Conservation (phyloP, 2,888 invertebrate species). For the Xanthia icteritia region DNA sequence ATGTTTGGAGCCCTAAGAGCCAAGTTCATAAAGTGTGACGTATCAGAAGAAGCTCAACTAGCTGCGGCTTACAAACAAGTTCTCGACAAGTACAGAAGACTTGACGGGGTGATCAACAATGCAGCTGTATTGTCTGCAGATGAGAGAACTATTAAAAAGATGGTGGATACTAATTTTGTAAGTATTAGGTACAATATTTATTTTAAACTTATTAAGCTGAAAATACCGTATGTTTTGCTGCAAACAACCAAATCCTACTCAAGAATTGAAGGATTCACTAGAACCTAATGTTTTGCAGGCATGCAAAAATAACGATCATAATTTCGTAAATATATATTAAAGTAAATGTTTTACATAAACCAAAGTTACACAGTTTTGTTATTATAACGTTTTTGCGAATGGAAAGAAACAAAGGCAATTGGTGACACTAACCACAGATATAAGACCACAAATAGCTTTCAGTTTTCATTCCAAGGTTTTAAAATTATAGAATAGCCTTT, state of each 20-base stretch:
- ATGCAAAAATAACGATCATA: not conserved
- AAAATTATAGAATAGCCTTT: too few relatives aligned
- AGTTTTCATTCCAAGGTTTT: too few relatives aligned
- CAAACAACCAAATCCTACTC: not conserved
- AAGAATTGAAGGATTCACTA: too few relatives aligned
- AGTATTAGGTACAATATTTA: slow-evolving; percentile 69
- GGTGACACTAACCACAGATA: not conserved
- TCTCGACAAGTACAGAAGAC: slow-evolving; percentile 81
- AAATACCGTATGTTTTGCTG: not conserved
- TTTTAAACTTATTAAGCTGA: not conserved
- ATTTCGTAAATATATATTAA: too few relatives aligned
- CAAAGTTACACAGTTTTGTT: not conserved
- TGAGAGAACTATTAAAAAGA: slow-evolving; percentile 74
- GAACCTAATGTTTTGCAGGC: too few relatives aligned
- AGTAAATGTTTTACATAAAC: not conserved
- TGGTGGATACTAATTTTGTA: slow-evolving; percentile 85
- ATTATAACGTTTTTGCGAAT: not conserved
- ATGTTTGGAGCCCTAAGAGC: slow-evolving; percentile 85
- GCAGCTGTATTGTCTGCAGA: slow-evolving; percentile 79
- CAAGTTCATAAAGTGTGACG: slow-evolving; percentile 87
- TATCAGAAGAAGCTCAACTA: slow-evolving; percentile 80
- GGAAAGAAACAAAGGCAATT: not conserved
- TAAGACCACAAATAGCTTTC: too few relatives aligned
- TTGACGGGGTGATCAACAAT: slow-evolving; percentile 84
- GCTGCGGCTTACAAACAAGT: slow-evolving; percentile 80